Evolutionary conservation across 2,113 vertebrate genomes (phyloP), one percentile per base, ranked within the genome.

Genomic region (Gavia stellata): DNA sequence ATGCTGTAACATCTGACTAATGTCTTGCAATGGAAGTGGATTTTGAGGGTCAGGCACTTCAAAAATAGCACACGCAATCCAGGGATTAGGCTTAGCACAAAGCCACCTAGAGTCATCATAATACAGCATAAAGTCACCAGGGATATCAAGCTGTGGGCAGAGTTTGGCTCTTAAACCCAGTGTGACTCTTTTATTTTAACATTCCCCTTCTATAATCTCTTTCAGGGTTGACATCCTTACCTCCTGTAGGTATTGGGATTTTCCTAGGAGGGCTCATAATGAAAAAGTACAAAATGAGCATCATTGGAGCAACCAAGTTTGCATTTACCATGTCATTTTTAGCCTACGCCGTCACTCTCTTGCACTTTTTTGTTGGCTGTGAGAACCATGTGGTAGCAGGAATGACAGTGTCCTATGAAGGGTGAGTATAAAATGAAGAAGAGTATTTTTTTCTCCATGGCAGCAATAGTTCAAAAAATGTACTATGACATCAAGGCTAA

Each of bases 211-310:
- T 78, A 11, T 44, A 38, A 89, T 81, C 91, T 95, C 33, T 97
- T 98, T 97, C 82, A 99, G 99, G 98, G 75, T 3, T 98, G 31
- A 85, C 98, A 81, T 96, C 97, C 59, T 75, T 99, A 73, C 99
- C 99, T 33, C 95, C 94, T 38, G 33, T 99, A 19, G 80, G 98
- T 10, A 11, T 98, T 88, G 99, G 99, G n/a, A 97, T 99, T 81
- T 98, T 99, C 77, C 52, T 98, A 26, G 99, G 99, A 50, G 99
- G 99, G 10, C 79, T 99, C 81, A 95, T 99, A 92, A 98, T 99
- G 98, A 99, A 98, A 96, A 98, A 98, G 81, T 99, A 98, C 79
- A 99, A 99, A 92, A 81, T 99, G 84, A 90, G 96, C 34, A 91
- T 99, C 28, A 12, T 98, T 68, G 98, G 92, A 38, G 98, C 98